Base-by-base conservation (phyloP, 2,797 vertebrate genomes). In the Parauchenoglanis punctatus region DNA sequence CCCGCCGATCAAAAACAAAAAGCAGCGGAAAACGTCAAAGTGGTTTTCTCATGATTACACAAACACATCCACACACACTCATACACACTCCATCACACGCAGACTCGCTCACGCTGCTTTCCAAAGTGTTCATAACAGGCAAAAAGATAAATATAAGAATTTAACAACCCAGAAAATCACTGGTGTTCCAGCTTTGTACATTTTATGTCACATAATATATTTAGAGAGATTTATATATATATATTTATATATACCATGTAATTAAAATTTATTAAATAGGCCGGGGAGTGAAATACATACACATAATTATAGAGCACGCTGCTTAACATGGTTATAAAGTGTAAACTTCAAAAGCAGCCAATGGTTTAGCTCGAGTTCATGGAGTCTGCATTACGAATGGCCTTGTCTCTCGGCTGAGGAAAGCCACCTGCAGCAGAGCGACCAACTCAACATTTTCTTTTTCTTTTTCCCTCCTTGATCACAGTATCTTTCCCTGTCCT, bases 151-250 rank as follows among this genome's bases (percentile, higher is more conserved):
- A 96, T 95, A 96, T 94, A 94, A 93, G 90, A 95, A 94, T 95
- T 95, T 91, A 94, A 94, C 94, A 93, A 94, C 94, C 95, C 95
- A 96, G 94, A 94, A 90, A 84, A 83, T 92, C 87, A 93, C 95
- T 95, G 95, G 95, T 94, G 94, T 94, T 96, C 94, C 92, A 92
- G 93, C 93, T 95, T 96, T 96, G 94, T 96, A 96, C 96, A 96
- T 94, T 94, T 95, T 95, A 95, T 96, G 94, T 93, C 92, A 94
- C 94, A 95, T 95, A 94, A 94, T 94, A 95, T 94, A 94, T 94
- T 93, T 95, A 95, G 94, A 95, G 94, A 94, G 11, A 77, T 84
- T 23, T 63, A 44, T 81, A 81, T 81, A 68, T 81, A 65, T 75
- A 65, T 86, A 59, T 93, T 93, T 90, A 90, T 91, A 90, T 91